Base-by-base conservation (phyloP, 2,888 invertebrate genomes). In the Ferrisia virgata region DNA sequence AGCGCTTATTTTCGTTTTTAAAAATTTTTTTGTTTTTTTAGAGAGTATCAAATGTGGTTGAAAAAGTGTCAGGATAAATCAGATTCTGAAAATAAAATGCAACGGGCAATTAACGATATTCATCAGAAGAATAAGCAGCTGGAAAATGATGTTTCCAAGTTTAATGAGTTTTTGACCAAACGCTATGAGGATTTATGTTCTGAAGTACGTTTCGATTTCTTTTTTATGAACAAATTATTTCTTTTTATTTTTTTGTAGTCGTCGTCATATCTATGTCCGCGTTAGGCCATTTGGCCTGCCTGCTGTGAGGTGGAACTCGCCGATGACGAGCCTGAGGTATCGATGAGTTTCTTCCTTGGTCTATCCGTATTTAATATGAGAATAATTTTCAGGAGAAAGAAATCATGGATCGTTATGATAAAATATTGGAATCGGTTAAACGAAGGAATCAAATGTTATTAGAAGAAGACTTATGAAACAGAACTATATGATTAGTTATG, bases 311-410 rank as follows among this genome's bases (percentile, higher is more conserved):
- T n/a, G n/a, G n/a, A n/a, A n/a, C n/a, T n/a, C n/a, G n/a, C n/a
- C n/a, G n/a, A n/a, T n/a, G n/a, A n/a, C n/a, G n/a, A n/a, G n/a
- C n/a, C n/a, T n/a, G n/a, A n/a, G n/a, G n/a, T n/a, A n/a, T n/a
- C n/a, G n/a, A n/a, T n/a, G n/a, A n/a, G n/a, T n/a, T n/a, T n/a
- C n/a, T n/a, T n/a, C n/a, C n/a, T n/a, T n/a, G n/a, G n/a, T n/a
- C n/a, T n/a, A n/a, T n/a, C n/a, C n/a, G n/a, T n/a, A n/a, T n/a
- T n/a, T n/a, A n/a, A n/a, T n/a, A n/a, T n/a, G n/a, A n/a, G n/a
- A n/a, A n/a, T n/a, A 79, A 31, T 33, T 80, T 47, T 1, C 80
- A 80, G 80, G 47, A 80, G 31, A 28, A 28, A 33, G 80, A 80
- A 53, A 33, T 80, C n/a, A 47, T 43, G 25, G 31, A 47, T 9